Evolutionary conservation across 2,888 invertebrate genomes (phyloP), one percentile per base, ranked within the genome.

Genomic region (Caenorhabditis sp.): DNA sequence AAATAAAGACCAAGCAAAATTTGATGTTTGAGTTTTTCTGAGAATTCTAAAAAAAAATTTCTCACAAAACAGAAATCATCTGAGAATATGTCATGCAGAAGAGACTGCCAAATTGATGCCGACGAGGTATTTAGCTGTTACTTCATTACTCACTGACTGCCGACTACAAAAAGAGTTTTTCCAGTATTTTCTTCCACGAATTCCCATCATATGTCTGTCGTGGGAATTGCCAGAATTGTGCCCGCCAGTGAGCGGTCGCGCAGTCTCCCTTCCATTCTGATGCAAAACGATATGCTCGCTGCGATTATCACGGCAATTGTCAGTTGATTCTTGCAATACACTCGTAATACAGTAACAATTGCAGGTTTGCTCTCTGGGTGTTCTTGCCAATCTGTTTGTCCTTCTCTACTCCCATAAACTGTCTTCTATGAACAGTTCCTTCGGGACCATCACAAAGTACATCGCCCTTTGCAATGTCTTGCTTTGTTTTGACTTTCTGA

Each of bases 371-470:
- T 40, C 20, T 0, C n/a, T 40, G 1, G 70, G 70, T 0, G 9
- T 28, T 0, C 1, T 61, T 6, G 26, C 61, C 18, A 70, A 70
- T 51, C 26, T 40, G 9, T 40, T 53, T 15, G 70, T 70, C 18
- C 20, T 60, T 6, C 1, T 61, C 13, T 53, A 26, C 9, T 35
- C 70, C 2, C 32, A 15, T 11, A 61, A 70, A 22, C 51, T 70
- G 70, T 44, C 26, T 8, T 70, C 70, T 2, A 70, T 70, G 70
- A 70, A 61, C 40, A 70, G 60, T 18, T 60, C 69, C 6, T 69
- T 69, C n/a, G 69, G 69, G 2, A 69, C 58, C n/a, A 69, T 69
- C 8, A 70, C 70, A 1, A 70, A 70, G 35, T 60, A 61, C 15
- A 60, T 60, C 11, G 61, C 61, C 13, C 15, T 70, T 8, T 70